These are phyloP conservation scores for Pyrochroa serraticornis DNA, from an alignment of 2,888 invertebrate genomes.

Conservation along the genomic window DNA sequence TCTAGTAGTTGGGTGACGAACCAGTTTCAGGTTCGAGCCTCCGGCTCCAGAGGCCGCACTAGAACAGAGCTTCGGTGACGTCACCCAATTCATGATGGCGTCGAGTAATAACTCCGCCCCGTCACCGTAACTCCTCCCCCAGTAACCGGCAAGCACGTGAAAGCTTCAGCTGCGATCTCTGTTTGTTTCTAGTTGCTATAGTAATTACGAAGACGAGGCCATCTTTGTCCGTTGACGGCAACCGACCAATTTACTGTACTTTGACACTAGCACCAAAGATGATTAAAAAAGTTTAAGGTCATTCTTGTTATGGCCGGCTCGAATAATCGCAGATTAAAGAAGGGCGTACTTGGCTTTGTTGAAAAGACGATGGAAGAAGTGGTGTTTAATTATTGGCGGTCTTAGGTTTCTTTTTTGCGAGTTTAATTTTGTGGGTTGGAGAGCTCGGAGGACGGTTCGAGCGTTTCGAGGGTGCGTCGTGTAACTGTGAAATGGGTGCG, in stretches of 20 bases:
- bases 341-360: conserved; percentile 18
- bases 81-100: conserved; percentile 33
- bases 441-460: too few relatives aligned
- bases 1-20: not conserved
- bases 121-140: conserved; percentile 39
- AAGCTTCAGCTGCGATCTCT: conserved; percentile 38
- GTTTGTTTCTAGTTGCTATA: conserved; percentile 48
- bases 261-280: conserved; percentile 17
- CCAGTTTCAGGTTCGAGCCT: not conserved
- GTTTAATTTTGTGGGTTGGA: too few relatives aligned
- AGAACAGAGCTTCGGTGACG: conserved; percentile 27
- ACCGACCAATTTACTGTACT: conserved; percentile 21
- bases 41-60: conserved; percentile 29
- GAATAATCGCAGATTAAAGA: too few relatives aligned
- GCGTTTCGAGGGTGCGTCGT: too few relatives aligned
- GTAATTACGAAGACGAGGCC: conserved; percentile 44
- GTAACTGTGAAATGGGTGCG: too few relatives aligned
- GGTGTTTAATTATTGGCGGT: not conserved
- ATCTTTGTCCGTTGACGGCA: conserved; percentile 38
- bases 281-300: conserved; percentile 29
- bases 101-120: conserved; percentile 37
- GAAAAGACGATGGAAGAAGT: conserved; percentile 13
- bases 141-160: conserved; percentile 41
- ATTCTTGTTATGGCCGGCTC: not conserved
- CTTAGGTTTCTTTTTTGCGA: too few relatives aligned